phyloP scores from a whole-genome alignment of 2,113 vertebrate species.

The Dicentrarchus labrax region DNA sequence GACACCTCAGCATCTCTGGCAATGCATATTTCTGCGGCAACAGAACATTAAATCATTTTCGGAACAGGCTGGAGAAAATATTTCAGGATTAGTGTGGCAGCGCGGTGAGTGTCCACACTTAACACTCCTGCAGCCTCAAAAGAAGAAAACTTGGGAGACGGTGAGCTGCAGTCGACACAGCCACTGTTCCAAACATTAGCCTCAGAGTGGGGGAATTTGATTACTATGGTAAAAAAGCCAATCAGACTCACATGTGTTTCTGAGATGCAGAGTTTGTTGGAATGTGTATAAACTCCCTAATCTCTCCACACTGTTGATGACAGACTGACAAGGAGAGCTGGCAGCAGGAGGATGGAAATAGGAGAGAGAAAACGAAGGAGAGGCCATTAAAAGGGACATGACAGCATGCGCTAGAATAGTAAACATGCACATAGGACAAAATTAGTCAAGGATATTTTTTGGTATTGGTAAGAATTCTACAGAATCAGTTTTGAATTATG shows the following conservation, averaged over 20 bases:
- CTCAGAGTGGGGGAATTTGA: slow-evolving; percentile 52
- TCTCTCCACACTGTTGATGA: slow-evolving; percentile 50
- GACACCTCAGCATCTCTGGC: slow-evolving; percentile 18
- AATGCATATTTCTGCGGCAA: slow-evolving; percentile 9
- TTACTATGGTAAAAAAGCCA: slow-evolving; percentile 59
- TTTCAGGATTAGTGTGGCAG: slow-evolving; percentile 20
- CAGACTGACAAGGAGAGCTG: slow-evolving; percentile 53
- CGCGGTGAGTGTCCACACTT: slow-evolving; percentile 24
- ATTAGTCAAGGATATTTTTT: slow-evolving; percentile 39
- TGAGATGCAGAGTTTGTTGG: slow-evolving; percentile 27
- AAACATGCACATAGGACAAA: slow-evolving; percentile 14
- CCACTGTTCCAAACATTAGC: slow-evolving; percentile 42
- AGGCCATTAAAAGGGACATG: slow-evolving; percentile 37
- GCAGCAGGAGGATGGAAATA: slow-evolving; percentile 32
- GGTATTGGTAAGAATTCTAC: slow-evolving; percentile 5
- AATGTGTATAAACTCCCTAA: slow-evolving; percentile 50
- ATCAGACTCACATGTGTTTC: slow-evolving; percentile 51
- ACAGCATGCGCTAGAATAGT: background rate
- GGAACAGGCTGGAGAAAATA: slow-evolving; percentile 4
- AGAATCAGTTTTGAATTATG: slow-evolving; percentile 31
- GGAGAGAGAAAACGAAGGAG: background rate
- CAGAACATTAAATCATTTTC: slow-evolving; percentile 38
- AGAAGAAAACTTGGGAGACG: slow-evolving; percentile 32
- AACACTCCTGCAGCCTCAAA: slow-evolving; percentile 7
- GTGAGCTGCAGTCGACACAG: slow-evolving; percentile 25